Percentiles rank a stretch among this genome's conserved stretches.
phyloP scores from a whole-genome alignment of 1,140 invertebrate genomes.

The Drosophila ercepeae region DNA sequence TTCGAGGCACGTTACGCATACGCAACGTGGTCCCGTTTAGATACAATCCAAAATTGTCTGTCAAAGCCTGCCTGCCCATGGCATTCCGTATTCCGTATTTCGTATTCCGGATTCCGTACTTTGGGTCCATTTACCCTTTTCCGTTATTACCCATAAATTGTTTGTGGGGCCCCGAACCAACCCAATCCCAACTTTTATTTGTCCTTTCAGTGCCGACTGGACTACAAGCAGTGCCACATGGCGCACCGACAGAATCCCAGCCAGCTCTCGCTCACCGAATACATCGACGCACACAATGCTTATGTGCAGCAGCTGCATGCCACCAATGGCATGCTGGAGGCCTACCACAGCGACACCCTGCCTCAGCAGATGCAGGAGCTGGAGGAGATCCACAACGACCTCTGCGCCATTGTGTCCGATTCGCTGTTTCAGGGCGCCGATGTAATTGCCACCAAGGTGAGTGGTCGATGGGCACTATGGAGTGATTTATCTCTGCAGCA shows the following conservation, averaged over 20 bases:
- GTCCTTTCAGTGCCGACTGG: constrained; percentile 89
- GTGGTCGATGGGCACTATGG: constrained; percentile 49
- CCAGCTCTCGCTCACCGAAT: constrained; percentile 89
- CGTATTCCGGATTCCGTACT: constrained; percentile 1
- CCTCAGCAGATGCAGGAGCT: constrained; percentile 93
- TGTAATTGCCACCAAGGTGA: constrained; percentile 92
- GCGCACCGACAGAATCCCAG: constrained; percentile 88
- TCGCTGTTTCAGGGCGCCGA: constrained; percentile 92
- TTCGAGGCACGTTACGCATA: neutral
- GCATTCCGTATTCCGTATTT: constrained; percentile 31
- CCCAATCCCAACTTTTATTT: constrained; percentile 4
- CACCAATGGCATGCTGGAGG: constrained; percentile 94
- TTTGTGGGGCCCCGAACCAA: neutral
- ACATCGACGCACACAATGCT: constrained; percentile 96
- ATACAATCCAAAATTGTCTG: neutral
- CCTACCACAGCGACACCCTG: constrained; percentile 89
- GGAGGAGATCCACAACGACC: constrained; percentile 93
- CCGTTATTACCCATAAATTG: constrained; percentile 47
- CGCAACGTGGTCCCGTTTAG: neutral
- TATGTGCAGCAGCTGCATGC: constrained; percentile 96
- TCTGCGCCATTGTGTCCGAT: constrained; percentile 91
- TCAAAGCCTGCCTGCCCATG: neutral
- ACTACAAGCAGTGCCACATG: constrained; percentile 93
- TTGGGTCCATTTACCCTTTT: constrained; percentile 26
- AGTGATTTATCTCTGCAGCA: constrained; percentile 60